Conservation (phyloP, 2,888 invertebrate species). For the Drosophila quasianomalipes region DNA sequence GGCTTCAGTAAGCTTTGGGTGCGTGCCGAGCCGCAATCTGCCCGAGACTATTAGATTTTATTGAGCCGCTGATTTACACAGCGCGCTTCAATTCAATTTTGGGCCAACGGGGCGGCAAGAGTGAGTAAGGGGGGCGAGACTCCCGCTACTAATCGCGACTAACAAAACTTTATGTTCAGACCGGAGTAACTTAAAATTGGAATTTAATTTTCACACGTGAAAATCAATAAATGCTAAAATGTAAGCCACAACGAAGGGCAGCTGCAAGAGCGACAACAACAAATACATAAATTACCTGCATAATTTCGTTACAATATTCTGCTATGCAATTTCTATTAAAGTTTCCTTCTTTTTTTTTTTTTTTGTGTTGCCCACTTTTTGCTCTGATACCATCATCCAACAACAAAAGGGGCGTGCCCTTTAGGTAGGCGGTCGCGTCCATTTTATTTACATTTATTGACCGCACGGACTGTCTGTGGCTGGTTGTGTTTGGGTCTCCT, state of each 20-base stretch:
- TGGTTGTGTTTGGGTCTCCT: constrained; percentile 12
- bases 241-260: constrained; percentile 9
- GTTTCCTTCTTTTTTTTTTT: constrained; percentile 4
- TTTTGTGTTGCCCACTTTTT: constrained; percentile 8
- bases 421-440: constrained; percentile 34
- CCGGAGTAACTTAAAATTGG: constrained; percentile 52
- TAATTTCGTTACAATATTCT: constrained; percentile 64
- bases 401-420: constrained; percentile 53
- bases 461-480: constrained; percentile 48
- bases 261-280: constrained; percentile 24
- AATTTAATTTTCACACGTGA: constrained; percentile 76
- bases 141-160: constrained; percentile 37
- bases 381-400: constrained; percentile 23
- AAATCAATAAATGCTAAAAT: constrained; percentile 63
- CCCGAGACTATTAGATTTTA: constrained; percentile 74
- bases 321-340: constrained; percentile 56
- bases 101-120: constrained; percentile 9
- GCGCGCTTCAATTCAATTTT: constrained; percentile 75
- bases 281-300: constrained; percentile 71
- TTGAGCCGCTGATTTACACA: constrained; percentile 80
- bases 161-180: constrained; percentile 59
- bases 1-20: constrained; percentile 40
- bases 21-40: constrained; percentile 77
- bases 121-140: constrained; percentile 1
- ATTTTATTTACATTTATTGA: constrained; percentile 75